Evolutionary conservation across 2,113 vertebrate species (phyloP), one percentile per base, ranked within the genome.

Genomic region (Lagopus muta): DNA sequence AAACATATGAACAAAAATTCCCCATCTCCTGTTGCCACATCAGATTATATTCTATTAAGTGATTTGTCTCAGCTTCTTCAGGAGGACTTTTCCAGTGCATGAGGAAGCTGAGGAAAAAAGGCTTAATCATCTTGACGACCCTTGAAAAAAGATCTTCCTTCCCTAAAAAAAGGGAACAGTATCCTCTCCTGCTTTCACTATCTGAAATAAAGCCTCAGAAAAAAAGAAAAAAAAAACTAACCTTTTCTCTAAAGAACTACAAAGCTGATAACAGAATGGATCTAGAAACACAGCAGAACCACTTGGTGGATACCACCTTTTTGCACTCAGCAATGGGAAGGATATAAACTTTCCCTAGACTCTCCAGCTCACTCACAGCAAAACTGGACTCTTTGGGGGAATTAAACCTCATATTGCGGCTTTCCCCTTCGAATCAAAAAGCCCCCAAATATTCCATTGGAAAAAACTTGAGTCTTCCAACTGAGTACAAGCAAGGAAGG

Each of bases 401-500:
- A 95, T 86, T 88, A 96, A 94, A 57, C 57, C 86, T 91, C 61
- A 62, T 16, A 81, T 65, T 66, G 43, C 43, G 95, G 95, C 40
- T 93, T 96, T 96, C 88, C 86, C 86, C 80, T 94, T 88, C 36
- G 60, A 88, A 91, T 86, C 47, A 81, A 91, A 95, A 95, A 95
- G 21, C 55, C 90, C 95, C 88, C 43, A 94, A 90, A 95, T 92
- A 88, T 82, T 96, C 91, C 90, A 90, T 58, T 82, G 95, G 84
- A 95, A 96, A 95, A 95, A 89, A 88, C 40, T 20, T 78, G 28
- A 91, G 66, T 50, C 66, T 95, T 93, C 66, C 85, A 61, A 42
- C 38, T 1, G 11, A 73, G 65, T 78, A 85, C 22, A 90, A 77
- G 52, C 25, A 83, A 94, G 45, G 47, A 91, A 87, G 50, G 67